Base-by-base conservation (phyloP, 2,888 invertebrate species). In the Drosophila aldrichi region DNA sequence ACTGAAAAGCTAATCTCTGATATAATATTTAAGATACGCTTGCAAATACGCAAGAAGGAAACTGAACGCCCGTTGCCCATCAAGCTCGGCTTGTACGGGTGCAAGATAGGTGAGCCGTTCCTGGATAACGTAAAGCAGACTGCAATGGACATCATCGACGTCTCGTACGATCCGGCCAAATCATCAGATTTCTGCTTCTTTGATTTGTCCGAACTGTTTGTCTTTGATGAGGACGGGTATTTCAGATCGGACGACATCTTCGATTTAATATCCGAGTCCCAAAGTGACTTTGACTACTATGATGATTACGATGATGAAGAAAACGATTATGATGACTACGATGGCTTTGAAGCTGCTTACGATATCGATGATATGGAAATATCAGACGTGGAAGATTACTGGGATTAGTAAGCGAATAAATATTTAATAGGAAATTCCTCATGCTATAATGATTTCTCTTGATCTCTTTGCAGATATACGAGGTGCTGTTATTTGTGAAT, bases 1-100 rank as follows among this genome's bases (percentile, higher is more conserved):
- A 49, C 60, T 4, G 63, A 64, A 0, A 67, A 70, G 8, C 51
- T 85, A 0, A 38, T 77, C 0, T 2, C 16, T 5, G 68, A 71
- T 29, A 48, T 85, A 0, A 41, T 88, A 29, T 32, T n/a, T 1
- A 72, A 70, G 7, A n/a, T 82, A 9, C 58, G 63, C 18, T 20
- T 51, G 16, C 59, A 74, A 29, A 52, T 70, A 1, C 55, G 51
- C 2, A 59, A 57, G 16, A 71, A 49, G 32, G 55, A 56, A 9
- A 25, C 29, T 1, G 25, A 52, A 1, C 82, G 85, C 0, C 18
- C 43, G 22, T 43, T 82, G 25, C 85, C 85, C 2, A 67, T 86
- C 4, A 32, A 62, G 10, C 8, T 85, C 0, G 14, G 7, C 10
- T 7, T 62, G 1, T 20, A 32, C 7, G 60, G 46, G 20, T 57